These are phyloP conservation scores for Empidonax alnorum DNA, from an alignment of 2,113 vertebrate species.

Conservation along the genomic window DNA sequence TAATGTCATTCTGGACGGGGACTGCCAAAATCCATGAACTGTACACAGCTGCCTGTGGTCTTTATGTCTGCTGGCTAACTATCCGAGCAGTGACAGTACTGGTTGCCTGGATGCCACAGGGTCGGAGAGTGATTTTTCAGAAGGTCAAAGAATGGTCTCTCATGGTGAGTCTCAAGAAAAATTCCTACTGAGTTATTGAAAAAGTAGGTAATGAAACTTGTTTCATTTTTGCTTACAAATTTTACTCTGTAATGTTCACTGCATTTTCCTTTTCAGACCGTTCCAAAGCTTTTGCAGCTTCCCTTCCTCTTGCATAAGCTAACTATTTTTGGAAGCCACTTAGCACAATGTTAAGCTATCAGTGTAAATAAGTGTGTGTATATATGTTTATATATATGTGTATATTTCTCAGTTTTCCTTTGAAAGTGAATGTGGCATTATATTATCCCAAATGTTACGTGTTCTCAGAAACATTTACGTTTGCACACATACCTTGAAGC, in stretches of 20 bases:
- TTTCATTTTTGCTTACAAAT: not conserved
- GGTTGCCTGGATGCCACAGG: constrained; percentile 98
- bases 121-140: constrained; percentile 92
- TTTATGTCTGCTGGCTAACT: constrained; percentile 97
- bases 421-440: not conserved
- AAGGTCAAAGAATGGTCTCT: constrained; percentile 98
- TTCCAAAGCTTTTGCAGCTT: not conserved
- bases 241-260: not conserved
- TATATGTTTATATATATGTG: not conserved
- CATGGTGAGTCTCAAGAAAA: constrained; percentile 82
- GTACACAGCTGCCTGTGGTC: constrained; percentile 96
- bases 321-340: not conserved
- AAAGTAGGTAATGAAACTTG: not conserved
- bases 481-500: not conserved
- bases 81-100: constrained; percentile 92
- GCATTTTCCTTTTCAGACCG: not conserved
- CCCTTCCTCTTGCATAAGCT: not conserved
- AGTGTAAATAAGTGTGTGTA: not conserved
- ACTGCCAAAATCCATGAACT: constrained; percentile 97
- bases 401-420: not conserved
- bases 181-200: not conserved
- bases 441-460: not conserved
- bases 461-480: not conserved
- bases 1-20: constrained; percentile 99
- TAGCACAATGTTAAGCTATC: not conserved